Conservation (phyloP, 2,888 invertebrate genomes). For the Hecatera dysodea region DNA sequence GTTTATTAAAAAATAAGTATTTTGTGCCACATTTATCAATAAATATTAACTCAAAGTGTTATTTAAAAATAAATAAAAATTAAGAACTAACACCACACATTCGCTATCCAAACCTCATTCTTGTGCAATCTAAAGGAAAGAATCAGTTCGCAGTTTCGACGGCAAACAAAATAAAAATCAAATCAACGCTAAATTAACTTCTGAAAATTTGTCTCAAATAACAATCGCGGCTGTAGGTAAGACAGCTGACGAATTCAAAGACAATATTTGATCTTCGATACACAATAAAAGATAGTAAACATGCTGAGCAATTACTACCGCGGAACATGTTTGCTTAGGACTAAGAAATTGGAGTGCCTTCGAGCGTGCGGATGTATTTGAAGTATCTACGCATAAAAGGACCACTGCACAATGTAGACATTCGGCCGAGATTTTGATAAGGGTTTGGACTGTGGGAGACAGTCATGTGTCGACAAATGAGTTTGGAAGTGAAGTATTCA, state of each 20-base stretch:
- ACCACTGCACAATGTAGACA: conserved; percentile 53
- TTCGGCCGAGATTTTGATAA: conserved; percentile 56
- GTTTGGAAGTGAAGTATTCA: conserved; percentile 14
- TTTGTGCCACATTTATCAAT: too few relatives aligned
- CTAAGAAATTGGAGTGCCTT: conserved; percentile 89
- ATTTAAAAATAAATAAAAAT: too few relatives aligned
- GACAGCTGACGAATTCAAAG: conserved; percentile 87
- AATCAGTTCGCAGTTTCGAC: conserved; percentile 55
- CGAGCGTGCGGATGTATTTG: conserved; percentile 87
- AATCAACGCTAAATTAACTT: conserved; percentile 88
- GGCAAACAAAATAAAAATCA: conserved; percentile 73
- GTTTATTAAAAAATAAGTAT: background rate
- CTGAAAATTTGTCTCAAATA: conserved; percentile 76
- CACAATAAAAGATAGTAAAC: conserved; percentile 90
- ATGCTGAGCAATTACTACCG: conserved; percentile 88
- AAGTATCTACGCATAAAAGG: conserved; percentile 76
- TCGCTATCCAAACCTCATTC: conserved; percentile 28
- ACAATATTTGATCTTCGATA: conserved; percentile 89
- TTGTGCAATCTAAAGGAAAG: conserved; percentile 57
- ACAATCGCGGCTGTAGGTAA: conserved; percentile 86
- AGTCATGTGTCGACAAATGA: conserved; percentile 50
- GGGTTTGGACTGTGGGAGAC: conserved; percentile 52
- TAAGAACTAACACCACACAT: background rate
- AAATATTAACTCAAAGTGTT: too few relatives aligned
- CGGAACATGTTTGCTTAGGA: conserved; percentile 90